These are phyloP conservation scores for Lissocephala sabroskyi DNA, from an alignment of 2,888 invertebrate species.

Conservation along the genomic window DNA sequence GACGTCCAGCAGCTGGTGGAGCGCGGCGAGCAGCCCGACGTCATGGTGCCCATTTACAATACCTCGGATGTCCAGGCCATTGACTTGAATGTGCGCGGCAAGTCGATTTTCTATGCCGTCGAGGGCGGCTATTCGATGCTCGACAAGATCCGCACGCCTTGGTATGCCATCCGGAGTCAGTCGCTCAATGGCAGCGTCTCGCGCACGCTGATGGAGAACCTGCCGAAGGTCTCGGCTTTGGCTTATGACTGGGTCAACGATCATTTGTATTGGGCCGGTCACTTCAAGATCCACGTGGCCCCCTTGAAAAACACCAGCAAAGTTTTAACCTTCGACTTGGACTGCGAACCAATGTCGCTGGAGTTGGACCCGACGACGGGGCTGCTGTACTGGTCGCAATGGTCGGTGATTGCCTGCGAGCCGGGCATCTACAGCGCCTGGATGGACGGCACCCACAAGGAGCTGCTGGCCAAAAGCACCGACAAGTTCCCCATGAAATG, in stretches of 20 bases:
- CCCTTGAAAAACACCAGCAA: constrained; percentile 76
- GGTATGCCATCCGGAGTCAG: constrained; percentile 79
- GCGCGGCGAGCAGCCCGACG: constrained; percentile 70
- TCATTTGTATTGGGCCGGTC: constrained; percentile 88
- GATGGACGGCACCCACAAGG: constrained; percentile 82
- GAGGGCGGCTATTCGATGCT: constrained; percentile 13
- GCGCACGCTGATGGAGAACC: constrained; percentile 74
- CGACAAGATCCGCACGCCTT: constrained; percentile 24
- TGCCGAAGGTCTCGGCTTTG: constrained; percentile 78
- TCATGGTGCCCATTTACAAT: constrained; percentile 81
- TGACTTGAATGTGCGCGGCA: constrained; percentile 79
- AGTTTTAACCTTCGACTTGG: constrained; percentile 75
- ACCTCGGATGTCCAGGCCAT: constrained; percentile 74
- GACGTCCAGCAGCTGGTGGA: constrained; percentile 54
- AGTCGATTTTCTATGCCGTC: constrained; percentile 76
- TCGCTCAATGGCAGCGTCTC: constrained; percentile 75
- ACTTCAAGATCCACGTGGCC: constrained; percentile 80
- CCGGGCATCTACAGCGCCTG: constrained; percentile 80
- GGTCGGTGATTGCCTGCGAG: constrained; percentile 72
- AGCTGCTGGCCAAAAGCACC: constrained; percentile 76
- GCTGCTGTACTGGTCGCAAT: constrained; percentile 85
- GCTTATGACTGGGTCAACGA: constrained; percentile 88
- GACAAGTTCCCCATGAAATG: constrained; percentile 76
- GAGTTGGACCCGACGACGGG: constrained; percentile 80
- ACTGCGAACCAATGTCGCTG: constrained; percentile 76